These are phyloP conservation scores for Coenobita brevimanus DNA, from an alignment of 1,140 invertebrate species.

Conservation along the genomic window DNA sequence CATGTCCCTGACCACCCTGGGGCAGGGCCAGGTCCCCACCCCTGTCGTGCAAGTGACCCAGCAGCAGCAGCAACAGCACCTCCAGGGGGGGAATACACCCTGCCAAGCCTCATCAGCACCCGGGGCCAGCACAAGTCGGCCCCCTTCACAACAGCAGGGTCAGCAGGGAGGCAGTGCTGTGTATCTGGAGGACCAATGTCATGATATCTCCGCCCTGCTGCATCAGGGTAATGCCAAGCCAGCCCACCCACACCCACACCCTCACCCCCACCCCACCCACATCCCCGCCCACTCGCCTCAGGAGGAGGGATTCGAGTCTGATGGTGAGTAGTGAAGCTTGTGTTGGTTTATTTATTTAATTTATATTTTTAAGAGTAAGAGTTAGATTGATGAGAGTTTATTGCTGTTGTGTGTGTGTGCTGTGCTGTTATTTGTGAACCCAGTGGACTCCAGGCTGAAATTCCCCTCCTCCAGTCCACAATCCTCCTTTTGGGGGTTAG, in stretches of 20 bases:
- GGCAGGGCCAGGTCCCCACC: slow-evolving; percentile 70
- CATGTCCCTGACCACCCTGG: slow-evolving; percentile 31
- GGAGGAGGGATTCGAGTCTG: slow-evolving; percentile 49
- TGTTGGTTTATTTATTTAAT: no score
- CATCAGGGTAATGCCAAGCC: slow-evolving; percentile 69
- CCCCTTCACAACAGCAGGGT: slow-evolving; percentile 70
- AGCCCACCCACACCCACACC: slow-evolving; percentile 21
- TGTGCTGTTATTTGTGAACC: no score
- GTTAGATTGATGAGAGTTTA: no score
- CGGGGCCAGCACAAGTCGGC: not conserved
- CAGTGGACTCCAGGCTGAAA: no score
- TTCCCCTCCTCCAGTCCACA: no score
- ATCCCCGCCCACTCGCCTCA: slow-evolving; percentile 43
- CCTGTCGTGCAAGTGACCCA: slow-evolving; percentile 48
- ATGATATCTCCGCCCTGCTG: slow-evolving; percentile 71
- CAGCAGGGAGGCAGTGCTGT: slow-evolving; percentile 41
- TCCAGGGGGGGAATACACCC: not conserved
- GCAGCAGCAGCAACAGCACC: slow-evolving; percentile 42
- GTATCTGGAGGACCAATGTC: slow-evolving; percentile 69
- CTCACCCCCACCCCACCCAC: slow-evolving; percentile 27
- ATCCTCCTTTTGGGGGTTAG: no score
- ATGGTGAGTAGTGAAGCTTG: slow-evolving; percentile 33
- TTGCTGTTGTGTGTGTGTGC: no score
- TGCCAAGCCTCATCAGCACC: slow-evolving; percentile 5
- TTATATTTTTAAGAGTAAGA: no score